Base-by-base conservation (phyloP, 2,113 vertebrate species). In the Phycodurus eques region DNA sequence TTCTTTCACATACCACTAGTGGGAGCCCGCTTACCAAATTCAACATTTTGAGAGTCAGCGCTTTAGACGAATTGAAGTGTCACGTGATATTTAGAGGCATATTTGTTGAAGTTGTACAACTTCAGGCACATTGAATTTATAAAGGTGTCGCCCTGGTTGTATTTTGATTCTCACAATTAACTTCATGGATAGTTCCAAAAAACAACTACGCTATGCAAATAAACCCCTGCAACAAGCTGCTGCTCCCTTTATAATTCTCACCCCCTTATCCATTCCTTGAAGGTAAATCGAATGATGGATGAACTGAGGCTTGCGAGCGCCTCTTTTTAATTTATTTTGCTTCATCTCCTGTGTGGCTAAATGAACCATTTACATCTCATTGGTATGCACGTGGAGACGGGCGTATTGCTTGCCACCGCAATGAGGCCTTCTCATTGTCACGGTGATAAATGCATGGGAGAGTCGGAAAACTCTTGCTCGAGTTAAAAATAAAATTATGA, bases 191-290 rank as follows among this genome's bases (percentile, higher is more conserved):
- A 22, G 20, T 9, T 56, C 8, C 6, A 56, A 56, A 56, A 51
- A 57, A 57, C 22, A 59, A 31, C 56, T 27, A 27, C 10, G n/a
- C 5, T 27, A 13, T 59, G 22, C 56, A 31, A 13, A 13, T 59
- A 27, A 4, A 31, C 4, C 5, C 27, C 53, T 10, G 22, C 10
- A 3, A 9, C 7, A 8, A n/a, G 53, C 8, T 56, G 53, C 20
- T 9, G 8, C 53, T 22, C 47, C 46, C 10, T 63, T 72, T 59
- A 7, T 20, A 53, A 71, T 56, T 72, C 49, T 13, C 49, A 5
- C 1, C 49, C 59, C 62, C 43, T 62, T 20, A 73, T 47, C 35
- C 46, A 68, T 64, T 63, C 71, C 44, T 74, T 78, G n/a, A 44
- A 3, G 35, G 39, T 20, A 62, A 76, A 47, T 42, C 3, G 9